Base-by-base conservation (phyloP, 1,140 invertebrate genomes). In the Magallana gigas region DNA sequence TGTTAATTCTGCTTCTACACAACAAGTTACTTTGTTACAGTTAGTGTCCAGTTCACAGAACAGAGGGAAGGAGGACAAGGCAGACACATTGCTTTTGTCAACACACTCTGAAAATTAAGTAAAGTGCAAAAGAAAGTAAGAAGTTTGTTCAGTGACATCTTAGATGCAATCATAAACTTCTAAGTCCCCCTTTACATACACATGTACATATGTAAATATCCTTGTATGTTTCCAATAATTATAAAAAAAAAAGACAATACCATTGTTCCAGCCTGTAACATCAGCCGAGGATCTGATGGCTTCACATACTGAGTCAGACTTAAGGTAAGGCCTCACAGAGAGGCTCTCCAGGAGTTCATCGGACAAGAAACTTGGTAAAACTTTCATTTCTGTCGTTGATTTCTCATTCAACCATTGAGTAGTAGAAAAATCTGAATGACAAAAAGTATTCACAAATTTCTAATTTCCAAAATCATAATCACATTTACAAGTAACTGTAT, bases 1-100 rank as follows among this genome's bases (percentile, higher is more conserved):
- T n/a, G 87, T 85, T n/a, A 88, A 76, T 16, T 56, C 18, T 11
- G 87, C 83, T 6, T 88, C 88, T 16, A 87, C 57, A 90, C 90
- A 90, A 36, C 90, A 90, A 0, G 29, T 68, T 16, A 90, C 85
- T 18, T 84, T 82, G 12, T 87, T 87, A 88, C 90, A 90, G 58
- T 80, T 36, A 48, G 36, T 85, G n/a, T 82, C 57, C 36, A 88
- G 29, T n/a, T 62, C 18, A 57, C 87, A 88, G 16, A 23, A 81
- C 71, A 88, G 9, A 59, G 87, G 87, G 48, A 85, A 64, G 16
- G 64, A 16, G 16, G 87, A 18, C 57, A 88, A 9, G 56, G 83
- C 29, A 58, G 64, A 58, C 62, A 88, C 16, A 23, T n/a, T 83
- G 8, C 64, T 81, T 64, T 60, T 48, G 60, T 80, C 60, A 1